Percentiles rank a stretch among this genome's conserved stretches.
Conservation (phyloP, 2,797 vertebrate species). For the Notamacropus eugenii region DNA sequence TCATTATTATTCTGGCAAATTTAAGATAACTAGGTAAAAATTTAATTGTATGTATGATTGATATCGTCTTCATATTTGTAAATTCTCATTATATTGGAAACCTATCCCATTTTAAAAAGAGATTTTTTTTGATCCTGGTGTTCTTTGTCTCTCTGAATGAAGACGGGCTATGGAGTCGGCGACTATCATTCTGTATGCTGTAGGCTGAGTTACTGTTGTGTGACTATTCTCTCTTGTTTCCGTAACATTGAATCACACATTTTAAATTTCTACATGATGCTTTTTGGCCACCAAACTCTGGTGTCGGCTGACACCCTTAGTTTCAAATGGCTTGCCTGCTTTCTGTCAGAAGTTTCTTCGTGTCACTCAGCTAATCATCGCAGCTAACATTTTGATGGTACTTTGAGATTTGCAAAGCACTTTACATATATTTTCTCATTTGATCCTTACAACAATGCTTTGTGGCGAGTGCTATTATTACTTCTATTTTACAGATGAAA, state of each 20-base stretch:
- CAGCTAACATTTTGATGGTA: not conserved
- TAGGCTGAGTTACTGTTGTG: slow-evolving; percentile 10
- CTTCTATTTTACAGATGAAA: not conserved
- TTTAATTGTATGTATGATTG: not conserved
- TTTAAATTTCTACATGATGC: not conserved
- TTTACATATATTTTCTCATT: not conserved
- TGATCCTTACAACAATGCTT: not conserved
- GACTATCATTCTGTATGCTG: slow-evolving; percentile 1
- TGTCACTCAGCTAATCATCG: not conserved
- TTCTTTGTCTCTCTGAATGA: not conserved
- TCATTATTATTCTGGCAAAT: not conserved
- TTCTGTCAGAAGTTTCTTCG: not conserved
- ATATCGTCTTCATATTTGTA: not conserved
- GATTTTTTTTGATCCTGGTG: not conserved
- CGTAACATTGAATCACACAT: slow-evolving; percentile 8
- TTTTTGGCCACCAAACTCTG: not conserved
- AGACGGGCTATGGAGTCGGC: not conserved
- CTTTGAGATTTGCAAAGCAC: not conserved
- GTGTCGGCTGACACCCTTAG: not conserved
- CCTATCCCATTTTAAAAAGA: slow-evolving; percentile 11
- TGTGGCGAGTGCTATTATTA: not conserved
- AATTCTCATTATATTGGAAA: slow-evolving; percentile 19
- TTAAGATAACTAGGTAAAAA: not conserved
- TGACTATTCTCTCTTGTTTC: not conserved
- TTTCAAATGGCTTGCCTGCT: not conserved